Percentiles rank a stretch among this genome's conserved stretches.
These are phyloP conservation scores for Metopolophium dirhodum DNA, from an alignment of 1,140 invertebrate genomes.

Conservation along the genomic window DNA sequence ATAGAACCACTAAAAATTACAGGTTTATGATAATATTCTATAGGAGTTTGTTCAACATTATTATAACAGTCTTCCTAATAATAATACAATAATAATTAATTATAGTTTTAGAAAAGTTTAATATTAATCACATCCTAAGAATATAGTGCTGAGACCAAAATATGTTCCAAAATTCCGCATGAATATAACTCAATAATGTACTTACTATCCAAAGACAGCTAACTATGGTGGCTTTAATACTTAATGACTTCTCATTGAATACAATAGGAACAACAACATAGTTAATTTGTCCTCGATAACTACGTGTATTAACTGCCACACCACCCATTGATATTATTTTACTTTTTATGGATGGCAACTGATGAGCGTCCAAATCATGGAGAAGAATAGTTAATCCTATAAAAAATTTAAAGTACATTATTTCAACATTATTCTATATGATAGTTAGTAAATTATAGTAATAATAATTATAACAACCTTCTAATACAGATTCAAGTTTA, in stretches of 20 bases:
- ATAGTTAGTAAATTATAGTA: not conserved
- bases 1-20: conserved; percentile 64
- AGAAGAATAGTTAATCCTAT: conserved; percentile 41
- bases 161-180: no score
- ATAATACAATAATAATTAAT: not conserved
- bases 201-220: conserved; percentile 56
- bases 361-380: conserved; percentile 30
- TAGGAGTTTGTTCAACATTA: conserved; percentile 64
- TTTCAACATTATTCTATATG: not conserved
- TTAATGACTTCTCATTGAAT: conserved; percentile 41
- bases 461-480: conserved; percentile 27
- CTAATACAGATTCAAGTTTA: conserved; percentile 47
- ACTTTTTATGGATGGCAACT: conserved; percentile 36
- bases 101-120: not conserved
- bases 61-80: conserved; percentile 67
- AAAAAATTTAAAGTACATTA: not conserved
- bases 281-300: conserved; percentile 38
- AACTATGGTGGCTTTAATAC: conserved; percentile 35
- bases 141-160: no score
- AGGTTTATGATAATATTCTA: conserved; percentile 72
- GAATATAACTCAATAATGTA: not conserved
- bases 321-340: conserved; percentile 54
- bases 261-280: conserved; percentile 48
- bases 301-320: conserved; percentile 36
- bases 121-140: not conserved